Percentiles rank a stretch among this genome's conserved stretches.
Conservation (phyloP, 2,113 vertebrate genomes). For the Pelodiscus sinensis region DNA sequence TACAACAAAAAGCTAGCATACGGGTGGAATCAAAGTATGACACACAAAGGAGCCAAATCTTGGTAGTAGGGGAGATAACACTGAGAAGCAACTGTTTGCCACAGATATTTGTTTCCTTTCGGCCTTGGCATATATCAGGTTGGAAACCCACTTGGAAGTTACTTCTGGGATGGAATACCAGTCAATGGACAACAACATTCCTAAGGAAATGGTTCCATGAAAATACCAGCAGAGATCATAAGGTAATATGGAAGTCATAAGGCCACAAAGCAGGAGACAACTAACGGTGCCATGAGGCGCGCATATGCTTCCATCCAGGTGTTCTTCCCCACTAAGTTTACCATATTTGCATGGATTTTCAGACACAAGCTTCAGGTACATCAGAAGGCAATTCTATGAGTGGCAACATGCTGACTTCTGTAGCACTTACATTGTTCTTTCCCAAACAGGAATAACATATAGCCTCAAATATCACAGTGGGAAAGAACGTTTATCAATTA, state of each 20-base stretch:
- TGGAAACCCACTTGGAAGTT: background rate
- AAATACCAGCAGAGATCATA: background rate
- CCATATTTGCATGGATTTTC: background rate
- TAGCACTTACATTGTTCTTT: slow-evolving; percentile 35
- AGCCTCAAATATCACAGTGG: slow-evolving; percentile 22
- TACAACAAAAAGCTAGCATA: background rate
- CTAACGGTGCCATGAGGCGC: background rate
- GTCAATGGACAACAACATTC: background rate
- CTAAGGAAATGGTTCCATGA: background rate
- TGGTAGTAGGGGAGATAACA: background rate
- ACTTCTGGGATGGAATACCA: background rate
- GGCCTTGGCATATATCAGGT: background rate
- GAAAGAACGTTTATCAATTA: slow-evolving; percentile 42
- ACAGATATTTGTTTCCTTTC: background rate
- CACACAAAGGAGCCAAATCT: accelerated
- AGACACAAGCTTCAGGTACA: background rate
- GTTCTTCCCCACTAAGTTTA: background rate
- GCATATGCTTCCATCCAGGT: background rate
- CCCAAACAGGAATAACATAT: slow-evolving; percentile 23
- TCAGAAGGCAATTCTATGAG: slow-evolving; percentile 4
- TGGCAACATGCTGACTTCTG: slow-evolving; percentile 15
- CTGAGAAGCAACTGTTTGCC: background rate
- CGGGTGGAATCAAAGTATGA: background rate
- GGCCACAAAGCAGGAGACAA: background rate
- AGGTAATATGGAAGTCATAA: background rate